Base-by-base conservation (phyloP, 2,113 vertebrate genomes). In the Eclectus roratus region DNA sequence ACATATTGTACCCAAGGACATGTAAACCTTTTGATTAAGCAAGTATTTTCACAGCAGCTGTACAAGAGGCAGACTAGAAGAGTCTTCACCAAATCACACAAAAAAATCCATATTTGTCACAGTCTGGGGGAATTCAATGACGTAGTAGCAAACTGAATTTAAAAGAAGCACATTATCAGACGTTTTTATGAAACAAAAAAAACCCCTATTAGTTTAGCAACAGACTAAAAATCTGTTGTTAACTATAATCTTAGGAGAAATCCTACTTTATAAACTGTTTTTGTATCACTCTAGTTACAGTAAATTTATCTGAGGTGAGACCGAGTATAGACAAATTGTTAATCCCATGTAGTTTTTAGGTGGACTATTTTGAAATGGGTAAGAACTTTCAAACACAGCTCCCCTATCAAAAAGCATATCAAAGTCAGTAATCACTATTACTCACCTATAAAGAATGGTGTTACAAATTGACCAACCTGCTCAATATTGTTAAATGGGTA, bases 1-100 rank as follows among this genome's bases (percentile, higher is more conserved):
- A 89, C 80, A 95, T 94, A 96, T 80, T 90, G 86, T 44, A 95
- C 78, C 90, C 85, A 96, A 91, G 19, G 64, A 73, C 80, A 94
- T 11, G 83, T 63, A 88, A 85, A 65, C n/a, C 53, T 87, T 92
- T 93, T 90, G 91, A 91, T 94, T 95, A 95, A 97, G 50, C n/a
- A 80, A 85, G 29, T 80, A 63, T 87, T 96, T 94, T 93, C 74
- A 80, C 16, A 63, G 63, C 68, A 93, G 53, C 72, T 76, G 27
- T 78, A 93, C 33, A 86, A 91, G 5, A 85, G 41, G 31, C 4
- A 8, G 47, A 92, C 46, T 37, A 71, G 37, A 72, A 92, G 28
- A 71, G 37, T 65, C 61, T 58, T 85, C 49, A 84, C 4, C 0
- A 2, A 82, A 72, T 37, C 92, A 86, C 74, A 89, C 49, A 85